Evolutionary conservation across 2,113 vertebrate genomes (phyloP), one percentile per base, ranked within the genome.

Genomic region (Hydropotes inermis): DNA sequence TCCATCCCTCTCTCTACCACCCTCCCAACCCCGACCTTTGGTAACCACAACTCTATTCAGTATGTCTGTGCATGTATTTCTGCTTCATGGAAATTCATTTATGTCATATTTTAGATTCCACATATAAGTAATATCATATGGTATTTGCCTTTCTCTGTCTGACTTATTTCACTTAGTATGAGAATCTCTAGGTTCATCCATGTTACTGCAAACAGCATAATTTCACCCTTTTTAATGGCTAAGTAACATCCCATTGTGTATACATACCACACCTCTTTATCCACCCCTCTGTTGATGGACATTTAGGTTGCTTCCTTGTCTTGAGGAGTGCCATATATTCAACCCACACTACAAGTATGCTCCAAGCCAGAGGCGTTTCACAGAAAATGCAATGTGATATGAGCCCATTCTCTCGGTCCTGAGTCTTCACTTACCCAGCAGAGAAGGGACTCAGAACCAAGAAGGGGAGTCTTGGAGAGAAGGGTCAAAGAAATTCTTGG

Each of bases 381-480:
- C 5, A 54, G 21, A 58, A 55, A 94, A 30, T 55, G 12, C 0
- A 1, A 10, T 15, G 2, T 0, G 1, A 17, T 39, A 25, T 19
- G 43, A 57, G 15, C 58, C 9, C 2, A 45, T 45, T 23, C 13
- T 89, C 55, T 96, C 15, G 19, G 43, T 93, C 93, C 89, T 64
- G 52, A 88, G 16, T 64, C 28, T 91, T 27, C 28, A 67, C n/a
- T 85, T 28, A 36, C 47, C n/a, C 76, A 50, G 74, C 39, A 76
- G n/a, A 95, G 74, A 70, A 88, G 2, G 33, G 45, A 81, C 57
- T 61, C 33, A 7, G 28, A 67, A 89, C 28, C 33, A 78, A n/a
- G n/a, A 83, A 78, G 67, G 8, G 1, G 28, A 5, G 9, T 55
- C 81, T 58, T 88, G 81, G 60, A 23, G 4, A 89, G 50, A 87